phyloP scores from a whole-genome alignment of 2,888 invertebrate genomes.

The Dolichopus griseipennis region DNA sequence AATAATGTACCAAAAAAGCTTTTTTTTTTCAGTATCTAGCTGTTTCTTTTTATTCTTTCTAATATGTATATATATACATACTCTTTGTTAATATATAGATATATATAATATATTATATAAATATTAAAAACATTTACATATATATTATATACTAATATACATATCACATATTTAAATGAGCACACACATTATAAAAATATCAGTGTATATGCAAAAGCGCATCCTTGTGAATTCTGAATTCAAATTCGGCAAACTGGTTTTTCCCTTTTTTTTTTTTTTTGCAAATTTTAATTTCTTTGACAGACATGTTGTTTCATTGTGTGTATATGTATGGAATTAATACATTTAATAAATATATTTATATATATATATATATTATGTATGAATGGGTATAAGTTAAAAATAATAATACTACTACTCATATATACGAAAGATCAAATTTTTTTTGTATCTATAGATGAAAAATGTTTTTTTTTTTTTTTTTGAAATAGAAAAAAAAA shows the following conservation, averaged over 20 bases:
- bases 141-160: background rate
- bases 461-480: too few species aligned
- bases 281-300: background rate
- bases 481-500: too few species aligned
- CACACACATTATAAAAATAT: too few species aligned
- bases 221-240: background rate
- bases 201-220: conserved; percentile 2
- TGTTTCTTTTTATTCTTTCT: background rate
- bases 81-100: background rate
- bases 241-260: background rate
- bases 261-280: background rate
- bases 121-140: background rate
- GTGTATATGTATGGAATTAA: too few species aligned
- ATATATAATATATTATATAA: background rate
- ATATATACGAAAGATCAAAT: too few species aligned
- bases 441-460: too few species aligned
- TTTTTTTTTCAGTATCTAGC: background rate
- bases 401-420: too few species aligned
- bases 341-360: too few species aligned
- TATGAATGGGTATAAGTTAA: too few species aligned
- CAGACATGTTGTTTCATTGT: too few species aligned
- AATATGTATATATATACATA: background rate
- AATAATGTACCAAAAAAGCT: background rate
- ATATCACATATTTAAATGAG: background rate
- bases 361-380: too few species aligned